Evolutionary conservation across 2,797 vertebrate genomes (phyloP), one percentile per base, ranked within the genome.

Genomic region (Micromesistius poutassou): DNA sequence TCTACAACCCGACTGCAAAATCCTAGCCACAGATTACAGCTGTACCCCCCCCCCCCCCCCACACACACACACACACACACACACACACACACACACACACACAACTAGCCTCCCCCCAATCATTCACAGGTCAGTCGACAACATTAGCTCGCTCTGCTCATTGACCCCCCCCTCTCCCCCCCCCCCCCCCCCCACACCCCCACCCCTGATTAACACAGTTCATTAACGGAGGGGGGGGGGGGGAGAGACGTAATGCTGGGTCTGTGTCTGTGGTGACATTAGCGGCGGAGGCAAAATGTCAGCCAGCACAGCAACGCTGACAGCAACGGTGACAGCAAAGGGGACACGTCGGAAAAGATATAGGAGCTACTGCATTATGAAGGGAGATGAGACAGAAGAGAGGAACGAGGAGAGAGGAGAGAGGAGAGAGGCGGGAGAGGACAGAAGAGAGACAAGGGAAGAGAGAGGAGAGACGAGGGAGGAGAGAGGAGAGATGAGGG

Each of bases 181-280:
- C 88, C 87, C 86, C 85, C 88, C 84, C 81, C n/a, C 4, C 88
- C n/a, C n/a, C n/a, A n/a, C n/a, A n/a, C n/a, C 87, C 86, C 85
- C 88, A 84, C 81, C n/a, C 4, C 88, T 88, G 72, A 79, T 90
- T 91, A 92, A 85, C 87, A 82, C 76, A 80, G 86, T 75, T 62
- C 78, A 90, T 92, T 90, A 91, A 78, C 72, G 70, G 74, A 87
- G 85, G 87, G 82, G 82, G 74, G 87, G 85, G 87, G 82, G 82
- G 87, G 72, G 74, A 62, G 77, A 68, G 72, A 62, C 55, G 22
- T 62, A 25, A 50, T 2, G n/a, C 55, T 25, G 22, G 55, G 55
- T n/a, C 55, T 22, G 55, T 62, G 55, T 62, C 55, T 62, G 22
- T 62, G n/a, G n/a, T n/a, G 55, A 62, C 55, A 25, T 62, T 62